These are phyloP conservation scores for Slavum lentiscoides DNA, from an alignment of 2,888 invertebrate genomes.

Conservation along the genomic window DNA sequence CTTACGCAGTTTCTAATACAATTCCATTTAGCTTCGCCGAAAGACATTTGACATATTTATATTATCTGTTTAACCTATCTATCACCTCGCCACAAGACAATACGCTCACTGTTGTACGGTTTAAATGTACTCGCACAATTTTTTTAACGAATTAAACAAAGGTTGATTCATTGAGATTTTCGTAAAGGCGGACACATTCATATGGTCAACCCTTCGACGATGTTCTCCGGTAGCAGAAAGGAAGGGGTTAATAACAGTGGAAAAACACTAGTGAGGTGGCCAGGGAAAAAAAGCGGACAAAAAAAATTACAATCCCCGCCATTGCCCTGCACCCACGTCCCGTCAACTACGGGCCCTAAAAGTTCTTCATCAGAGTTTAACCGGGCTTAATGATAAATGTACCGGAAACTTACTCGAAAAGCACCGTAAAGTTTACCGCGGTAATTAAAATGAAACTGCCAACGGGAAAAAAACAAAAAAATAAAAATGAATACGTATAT, in stretches of 20 bases:
- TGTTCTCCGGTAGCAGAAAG: background rate
- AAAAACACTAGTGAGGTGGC: conserved; percentile 1
- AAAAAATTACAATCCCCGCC: conserved; percentile 32
- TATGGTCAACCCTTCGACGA: background rate
- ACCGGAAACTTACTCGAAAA: conserved; percentile 49
- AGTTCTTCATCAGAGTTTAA: conserved; percentile 53
- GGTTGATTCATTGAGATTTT: conserved; percentile 43
- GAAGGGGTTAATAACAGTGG: conserved; percentile 32
- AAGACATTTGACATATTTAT: background rate
- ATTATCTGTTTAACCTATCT: background rate
- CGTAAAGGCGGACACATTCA: conserved; percentile 18
- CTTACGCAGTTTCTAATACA: too few relatives aligned
- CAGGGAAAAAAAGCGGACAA: conserved; percentile 10
- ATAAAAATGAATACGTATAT: conserved; percentile 43
- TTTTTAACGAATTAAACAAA: conserved; percentile 29
- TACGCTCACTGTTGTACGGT: background rate
- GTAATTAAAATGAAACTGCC: conserved; percentile 52
- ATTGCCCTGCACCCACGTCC: conserved; percentile 13
- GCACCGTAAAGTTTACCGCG: conserved; percentile 50
- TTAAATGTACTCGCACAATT: background rate
- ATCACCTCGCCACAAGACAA: background rate
- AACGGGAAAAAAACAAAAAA: conserved; percentile 32
- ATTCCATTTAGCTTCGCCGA: too few relatives aligned
- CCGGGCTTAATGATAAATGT: conserved; percentile 53
- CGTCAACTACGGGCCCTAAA: conserved; percentile 42